These are phyloP conservation scores for Neuroscelio doddi DNA, from an alignment of 2,888 invertebrate species.

Conservation along the genomic window DNA sequence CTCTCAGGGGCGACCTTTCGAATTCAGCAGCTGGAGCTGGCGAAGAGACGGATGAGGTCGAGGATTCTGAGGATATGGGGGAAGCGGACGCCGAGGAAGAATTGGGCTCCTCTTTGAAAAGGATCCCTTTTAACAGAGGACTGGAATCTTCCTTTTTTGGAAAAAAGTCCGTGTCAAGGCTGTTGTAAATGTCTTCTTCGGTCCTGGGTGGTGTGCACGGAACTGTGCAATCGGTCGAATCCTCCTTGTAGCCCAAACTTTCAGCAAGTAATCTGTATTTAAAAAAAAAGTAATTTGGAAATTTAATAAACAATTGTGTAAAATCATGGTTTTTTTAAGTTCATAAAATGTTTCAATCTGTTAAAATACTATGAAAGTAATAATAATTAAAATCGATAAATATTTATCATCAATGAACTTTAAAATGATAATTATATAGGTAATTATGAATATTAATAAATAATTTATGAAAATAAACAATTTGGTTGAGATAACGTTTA, in stretches of 20 bases:
- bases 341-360: too few relatives aligned
- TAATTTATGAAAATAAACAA: too few relatives aligned
- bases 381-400: too few relatives aligned
- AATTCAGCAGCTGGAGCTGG: constrained; percentile 75
- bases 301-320: too few relatives aligned
- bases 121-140: constrained; percentile 66
- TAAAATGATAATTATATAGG: too few relatives aligned
- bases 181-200: constrained; percentile 70
- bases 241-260: constrained; percentile 68
- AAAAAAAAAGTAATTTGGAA: too few relatives aligned
- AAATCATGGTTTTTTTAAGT: too few relatives aligned
- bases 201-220: constrained; percentile 69
- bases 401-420: neutral
- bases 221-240: constrained; percentile 69
- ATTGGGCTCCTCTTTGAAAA: constrained; percentile 66
- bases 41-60: constrained; percentile 24
- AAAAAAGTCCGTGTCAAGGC: constrained; percentile 67
- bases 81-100: constrained; percentile 41
- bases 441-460: too few relatives aligned
- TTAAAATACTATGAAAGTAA: too few relatives aligned
- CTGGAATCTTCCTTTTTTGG: constrained; percentile 60
- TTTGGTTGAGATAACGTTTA: too few relatives aligned
- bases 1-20: constrained; percentile 66
- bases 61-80: constrained; percentile 23
- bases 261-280: constrained; percentile 66